Conservation (phyloP, 2,888 invertebrate genomes). For the Lasioglossum leucozonium region DNA sequence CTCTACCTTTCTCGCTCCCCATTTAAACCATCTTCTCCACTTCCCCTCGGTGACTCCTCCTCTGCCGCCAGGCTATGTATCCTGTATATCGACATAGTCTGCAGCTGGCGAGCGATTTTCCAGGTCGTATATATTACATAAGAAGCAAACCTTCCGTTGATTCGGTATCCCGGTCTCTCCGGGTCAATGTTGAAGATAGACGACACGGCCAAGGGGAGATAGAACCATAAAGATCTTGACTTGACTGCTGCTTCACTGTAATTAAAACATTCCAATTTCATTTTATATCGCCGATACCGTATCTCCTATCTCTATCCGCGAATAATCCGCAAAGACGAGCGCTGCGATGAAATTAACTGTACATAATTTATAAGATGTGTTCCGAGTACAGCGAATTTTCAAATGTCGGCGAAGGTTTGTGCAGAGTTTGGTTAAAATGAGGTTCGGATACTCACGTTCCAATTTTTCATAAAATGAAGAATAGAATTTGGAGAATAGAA, state of each 20-base stretch:
- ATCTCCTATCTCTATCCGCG: neutral
- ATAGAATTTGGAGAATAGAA: neutral
- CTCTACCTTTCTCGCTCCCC: neutral
- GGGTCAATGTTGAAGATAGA: neutral
- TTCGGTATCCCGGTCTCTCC: neutral
- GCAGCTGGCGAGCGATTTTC: slow-evolving; percentile 13
- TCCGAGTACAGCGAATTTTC: neutral
- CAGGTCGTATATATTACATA: slow-evolving; percentile 13
- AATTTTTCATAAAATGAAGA: neutral
- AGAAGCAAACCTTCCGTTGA: slow-evolving; percentile 10
- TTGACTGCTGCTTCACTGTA: neutral
- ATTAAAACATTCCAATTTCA: slow-evolving; percentile 3
- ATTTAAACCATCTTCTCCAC: neutral
- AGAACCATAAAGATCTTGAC: neutral
- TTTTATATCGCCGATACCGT: neutral
- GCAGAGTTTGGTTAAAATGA: neutral
- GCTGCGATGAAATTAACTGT: neutral
- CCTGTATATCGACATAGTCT: slow-evolving; percentile 10
- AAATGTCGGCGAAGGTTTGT: neutral
- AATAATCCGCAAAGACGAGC: neutral
- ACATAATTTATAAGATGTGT: neutral
- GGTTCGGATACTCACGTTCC: neutral
- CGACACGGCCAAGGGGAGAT: neutral
- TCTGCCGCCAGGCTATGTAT: slow-evolving; percentile 6
- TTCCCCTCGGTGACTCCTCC: neutral